Evolutionary conservation across 2,888 invertebrate species (phyloP).

Genomic region (Lapara coniferarum): DNA sequence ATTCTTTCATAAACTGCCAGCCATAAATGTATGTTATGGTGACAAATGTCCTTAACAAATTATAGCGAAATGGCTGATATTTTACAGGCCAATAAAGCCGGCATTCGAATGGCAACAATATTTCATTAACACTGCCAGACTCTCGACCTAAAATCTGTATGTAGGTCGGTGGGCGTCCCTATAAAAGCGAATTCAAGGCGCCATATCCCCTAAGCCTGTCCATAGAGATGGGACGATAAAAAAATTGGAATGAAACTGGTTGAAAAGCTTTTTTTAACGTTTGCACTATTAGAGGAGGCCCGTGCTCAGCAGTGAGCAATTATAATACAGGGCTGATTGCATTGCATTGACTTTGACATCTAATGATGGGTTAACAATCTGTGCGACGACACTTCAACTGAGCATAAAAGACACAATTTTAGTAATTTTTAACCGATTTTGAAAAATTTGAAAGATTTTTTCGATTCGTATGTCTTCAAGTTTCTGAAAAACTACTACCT

Average conservation of each 20-base stretch:
- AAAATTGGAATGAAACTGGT: background rate
- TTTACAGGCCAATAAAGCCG: conserved; percentile 61
- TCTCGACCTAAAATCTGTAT: conserved; percentile 67
- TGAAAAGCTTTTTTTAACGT: no score
- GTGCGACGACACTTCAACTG: no score
- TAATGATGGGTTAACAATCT: no score
- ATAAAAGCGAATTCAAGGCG: conserved; percentile 17
- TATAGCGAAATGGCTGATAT: conserved; percentile 44
- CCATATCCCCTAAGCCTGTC: conserved; percentile 3
- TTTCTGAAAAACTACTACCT: no score
- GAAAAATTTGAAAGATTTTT: no score
- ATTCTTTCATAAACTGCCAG: background rate
- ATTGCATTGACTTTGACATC: no score
- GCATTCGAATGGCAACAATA: conserved; percentile 68
- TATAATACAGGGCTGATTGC: no score
- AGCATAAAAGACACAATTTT: no score
- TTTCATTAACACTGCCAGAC: conserved; percentile 63
- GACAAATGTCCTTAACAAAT: conserved; percentile 22
- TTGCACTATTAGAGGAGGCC: no score
- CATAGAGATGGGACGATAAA: background rate
- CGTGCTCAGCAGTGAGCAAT: no score
- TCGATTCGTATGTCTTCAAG: no score
- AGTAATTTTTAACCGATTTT: no score
- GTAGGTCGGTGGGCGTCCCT: conserved; percentile 49
- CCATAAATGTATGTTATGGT: conserved; percentile 15